Evolutionary conservation across 2,113 vertebrate genomes (phyloP).

Genomic region (Sphaerodactylus townsendi): DNA sequence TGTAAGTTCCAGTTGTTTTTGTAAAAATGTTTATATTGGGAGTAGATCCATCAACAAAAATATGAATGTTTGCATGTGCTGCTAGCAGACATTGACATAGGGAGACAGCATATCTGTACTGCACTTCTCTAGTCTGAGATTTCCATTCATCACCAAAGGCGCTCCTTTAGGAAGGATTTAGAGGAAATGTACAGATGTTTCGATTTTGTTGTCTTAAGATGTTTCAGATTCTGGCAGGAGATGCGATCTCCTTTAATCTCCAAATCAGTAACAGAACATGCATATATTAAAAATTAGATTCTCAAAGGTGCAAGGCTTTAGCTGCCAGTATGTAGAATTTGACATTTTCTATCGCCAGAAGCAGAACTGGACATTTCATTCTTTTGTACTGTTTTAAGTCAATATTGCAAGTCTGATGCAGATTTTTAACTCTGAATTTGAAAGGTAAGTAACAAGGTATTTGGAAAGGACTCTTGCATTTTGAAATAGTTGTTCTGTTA

Average conservation of each 20-base stretch:
- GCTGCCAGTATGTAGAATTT: not conserved
- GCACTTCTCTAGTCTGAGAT: conserved; percentile 6
- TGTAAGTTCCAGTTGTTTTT: not conserved
- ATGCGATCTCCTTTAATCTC: not conserved
- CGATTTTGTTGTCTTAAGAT: not conserved
- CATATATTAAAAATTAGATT: not conserved
- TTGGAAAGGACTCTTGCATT: conserved; percentile 25
- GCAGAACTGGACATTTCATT: conserved; percentile 10
- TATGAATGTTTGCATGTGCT: not conserved
- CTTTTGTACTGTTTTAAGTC: conserved; percentile 25
- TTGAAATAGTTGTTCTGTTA: conserved; percentile 37
- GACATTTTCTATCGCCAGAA: not conserved
- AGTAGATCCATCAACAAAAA: too few relatives aligned
- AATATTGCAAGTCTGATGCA: conserved; percentile 42
- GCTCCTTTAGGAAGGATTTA: not conserved
- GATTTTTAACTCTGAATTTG: conserved; percentile 42
- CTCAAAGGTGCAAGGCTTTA: not conserved
- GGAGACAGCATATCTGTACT: conserved; percentile 23
- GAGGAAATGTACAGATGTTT: not conserved
- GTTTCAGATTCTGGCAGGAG: not conserved
- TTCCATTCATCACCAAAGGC: not conserved
- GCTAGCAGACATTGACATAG: conserved; percentile 6
- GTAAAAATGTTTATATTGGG: too few relatives aligned
- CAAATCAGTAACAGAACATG: conserved; percentile 6
- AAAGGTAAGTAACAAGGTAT: conserved; percentile 59